Percentiles rank a stretch among this genome's conserved stretches.
These are phyloP conservation scores for Torymus texanus DNA, from an alignment of 2,888 invertebrate species.

Conservation along the genomic window DNA sequence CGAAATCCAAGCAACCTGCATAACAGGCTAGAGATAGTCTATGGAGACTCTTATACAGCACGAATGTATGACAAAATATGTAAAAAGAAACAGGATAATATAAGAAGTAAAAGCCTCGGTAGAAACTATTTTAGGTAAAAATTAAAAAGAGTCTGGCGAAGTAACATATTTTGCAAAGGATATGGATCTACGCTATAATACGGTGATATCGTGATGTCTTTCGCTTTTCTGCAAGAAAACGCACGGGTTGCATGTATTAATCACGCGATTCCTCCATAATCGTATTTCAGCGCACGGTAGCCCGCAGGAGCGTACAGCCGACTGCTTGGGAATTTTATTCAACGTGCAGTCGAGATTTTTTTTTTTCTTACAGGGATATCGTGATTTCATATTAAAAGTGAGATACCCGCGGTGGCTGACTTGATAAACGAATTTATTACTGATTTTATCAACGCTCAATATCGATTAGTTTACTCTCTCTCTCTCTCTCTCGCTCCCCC, in stretches of 20 bases:
- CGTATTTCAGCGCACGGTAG: constrained; percentile 66
- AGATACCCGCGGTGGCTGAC: constrained; percentile 10
- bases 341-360: constrained; percentile 1
- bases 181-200: constrained; percentile 44
- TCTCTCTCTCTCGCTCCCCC: neutral
- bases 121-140: too few relatives aligned
- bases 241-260: constrained; percentile 66
- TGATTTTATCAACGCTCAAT: constrained; percentile 3
- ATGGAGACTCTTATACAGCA: too few relatives aligned
- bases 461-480: constrained; percentile 26
- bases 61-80: too few relatives aligned
- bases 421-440: constrained; percentile 33
- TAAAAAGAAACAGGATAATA: too few relatives aligned
- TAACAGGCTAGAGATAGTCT: too few relatives aligned
- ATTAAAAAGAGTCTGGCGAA: too few relatives aligned
- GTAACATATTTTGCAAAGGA: neutral
- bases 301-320: constrained; percentile 33
- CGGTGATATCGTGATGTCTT: constrained; percentile 26
- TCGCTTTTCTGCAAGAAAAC: constrained; percentile 36
- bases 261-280: constrained; percentile 71
- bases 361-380: neutral
- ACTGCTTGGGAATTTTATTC: constrained; percentile 41
- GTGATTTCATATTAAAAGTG: constrained; percentile 25
- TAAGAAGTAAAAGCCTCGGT: too few relatives aligned
- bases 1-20: too few relatives aligned